Conservation (phyloP, 92 coral and sea anemone species). For the Zoanthus sociatus region DNA sequence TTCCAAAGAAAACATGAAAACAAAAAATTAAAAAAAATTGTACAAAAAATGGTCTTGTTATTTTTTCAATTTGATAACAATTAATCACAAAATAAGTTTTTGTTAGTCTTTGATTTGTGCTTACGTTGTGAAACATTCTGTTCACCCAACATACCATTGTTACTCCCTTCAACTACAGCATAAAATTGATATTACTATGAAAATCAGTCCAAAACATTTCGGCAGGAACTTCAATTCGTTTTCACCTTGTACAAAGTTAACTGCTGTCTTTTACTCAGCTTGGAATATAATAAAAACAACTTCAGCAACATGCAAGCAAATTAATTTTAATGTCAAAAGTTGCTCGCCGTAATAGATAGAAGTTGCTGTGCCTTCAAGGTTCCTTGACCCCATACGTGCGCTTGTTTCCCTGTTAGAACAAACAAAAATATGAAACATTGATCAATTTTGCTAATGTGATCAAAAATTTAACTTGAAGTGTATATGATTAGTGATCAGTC, state of each 20-base stretch:
- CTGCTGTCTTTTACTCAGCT: neutral
- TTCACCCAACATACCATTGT: neutral
- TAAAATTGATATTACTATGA: neutral
- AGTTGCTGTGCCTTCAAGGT: slow-evolving; percentile 65
- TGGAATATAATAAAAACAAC: neutral
- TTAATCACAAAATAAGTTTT: slow-evolving; percentile 7
- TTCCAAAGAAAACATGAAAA: neutral
- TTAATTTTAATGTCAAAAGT: neutral
- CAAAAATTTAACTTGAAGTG: too few relatives aligned
- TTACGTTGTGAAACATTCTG: neutral
- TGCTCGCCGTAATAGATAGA: neutral
- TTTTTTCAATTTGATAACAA: neutral
- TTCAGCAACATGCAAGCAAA: neutral
- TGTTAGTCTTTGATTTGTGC: neutral
- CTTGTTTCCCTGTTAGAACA: slow-evolving; percentile 86
- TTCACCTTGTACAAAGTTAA: slow-evolving; percentile 12
- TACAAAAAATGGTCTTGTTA: neutral
- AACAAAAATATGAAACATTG: neutral
- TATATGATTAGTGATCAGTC: too few relatives aligned
- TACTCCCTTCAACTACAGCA: neutral
- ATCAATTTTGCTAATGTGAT: neutral
- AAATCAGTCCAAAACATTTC: slow-evolving; percentile 7
- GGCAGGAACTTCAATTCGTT: neutral
- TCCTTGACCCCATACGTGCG: slow-evolving; percentile 94
- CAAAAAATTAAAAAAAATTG: neutral